Percentiles rank a stretch among this genome's conserved stretches.
Conservation (phyloP, 2,888 invertebrate species). For the Tenthredo amoena region DNA sequence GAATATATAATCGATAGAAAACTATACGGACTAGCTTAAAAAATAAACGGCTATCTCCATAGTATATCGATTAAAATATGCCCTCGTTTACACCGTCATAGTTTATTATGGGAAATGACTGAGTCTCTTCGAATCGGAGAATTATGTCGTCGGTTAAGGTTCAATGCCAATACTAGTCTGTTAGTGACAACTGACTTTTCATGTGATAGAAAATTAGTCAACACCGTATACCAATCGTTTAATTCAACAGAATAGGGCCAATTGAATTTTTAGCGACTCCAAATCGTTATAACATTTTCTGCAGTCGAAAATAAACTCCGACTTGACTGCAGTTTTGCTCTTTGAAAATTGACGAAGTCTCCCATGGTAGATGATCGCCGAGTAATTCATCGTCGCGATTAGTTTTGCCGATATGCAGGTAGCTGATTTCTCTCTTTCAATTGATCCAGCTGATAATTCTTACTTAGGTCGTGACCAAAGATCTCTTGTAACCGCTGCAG, state of each 20-base stretch:
- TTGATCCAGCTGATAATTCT: background rate
- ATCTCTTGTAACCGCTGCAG: background rate
- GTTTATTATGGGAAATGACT: background rate
- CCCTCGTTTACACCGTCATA: background rate
- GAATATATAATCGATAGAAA: constrained; percentile 18
- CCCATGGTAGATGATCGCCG: background rate
- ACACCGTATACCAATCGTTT: background rate
- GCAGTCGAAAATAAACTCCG: too few species aligned
- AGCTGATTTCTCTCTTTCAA: background rate
- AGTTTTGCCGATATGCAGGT: background rate
- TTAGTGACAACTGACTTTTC: background rate
- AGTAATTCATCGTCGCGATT: background rate
- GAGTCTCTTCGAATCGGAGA: background rate
- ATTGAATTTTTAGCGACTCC: too few species aligned
- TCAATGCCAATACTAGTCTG: background rate
- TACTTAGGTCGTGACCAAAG: background rate
- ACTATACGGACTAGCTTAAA: background rate
- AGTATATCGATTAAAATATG: background rate
- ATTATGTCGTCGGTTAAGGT: background rate
- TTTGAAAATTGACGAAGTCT: background rate
- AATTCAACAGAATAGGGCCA: too few species aligned
- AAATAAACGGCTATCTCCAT: background rate
- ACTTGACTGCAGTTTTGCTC: background rate
- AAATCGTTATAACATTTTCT: too few species aligned
- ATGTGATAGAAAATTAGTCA: background rate